Evolutionary conservation across 2,113 vertebrate genomes (phyloP), one percentile per base, ranked within the genome.

Genomic region (Donacobius atricapilla): DNA sequence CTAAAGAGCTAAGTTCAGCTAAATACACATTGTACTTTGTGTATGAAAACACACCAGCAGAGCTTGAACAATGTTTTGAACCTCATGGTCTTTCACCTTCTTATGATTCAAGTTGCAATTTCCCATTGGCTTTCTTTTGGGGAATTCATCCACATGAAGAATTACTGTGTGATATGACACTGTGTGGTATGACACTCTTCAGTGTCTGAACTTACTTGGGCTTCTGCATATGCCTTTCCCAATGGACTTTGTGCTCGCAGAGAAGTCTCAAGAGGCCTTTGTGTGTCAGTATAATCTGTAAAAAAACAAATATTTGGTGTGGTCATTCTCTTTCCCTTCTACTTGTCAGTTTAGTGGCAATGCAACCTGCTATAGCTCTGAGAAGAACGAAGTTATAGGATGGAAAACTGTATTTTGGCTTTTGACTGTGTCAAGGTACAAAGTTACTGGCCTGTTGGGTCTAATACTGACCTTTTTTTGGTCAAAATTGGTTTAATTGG

Each of bases 41-140:
- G 85, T 96, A 90, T 75, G 68, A 89, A 91, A 89, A 89, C 77
- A 94, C 92, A 96, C 85, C 94, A 94, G 95, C 94, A 97, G 90
- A 94, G 93, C 90, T 94, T 94, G 35, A 80, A 65, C 54, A 58
- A 69, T 77, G 66, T 80, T 50, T 94, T 94, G 70, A 97, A 88
- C 64, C 83, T 85, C 16, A 28, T 73, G 88, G 61, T 90, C 79
- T 89, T 90, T 92, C 93, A 90, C 63, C 40, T 93, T 83, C 92
- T 95, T 83, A 58, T 44, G 71, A 87, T 44, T 93, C 78, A 65
- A 75, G 44, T 7, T 51, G 21, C 56, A 90, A 53, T 96, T 92
- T 96, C 90, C 80, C 83, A 89, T 72, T 44, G 44, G 30, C 64
- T 88, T 94, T 81, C 76, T 92, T 90, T 68, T 64, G 72, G 92